Percentiles rank a stretch among this genome's conserved stretches.
Conservation (phyloP, 2,888 invertebrate genomes). For the Calliopum simillimum region DNA sequence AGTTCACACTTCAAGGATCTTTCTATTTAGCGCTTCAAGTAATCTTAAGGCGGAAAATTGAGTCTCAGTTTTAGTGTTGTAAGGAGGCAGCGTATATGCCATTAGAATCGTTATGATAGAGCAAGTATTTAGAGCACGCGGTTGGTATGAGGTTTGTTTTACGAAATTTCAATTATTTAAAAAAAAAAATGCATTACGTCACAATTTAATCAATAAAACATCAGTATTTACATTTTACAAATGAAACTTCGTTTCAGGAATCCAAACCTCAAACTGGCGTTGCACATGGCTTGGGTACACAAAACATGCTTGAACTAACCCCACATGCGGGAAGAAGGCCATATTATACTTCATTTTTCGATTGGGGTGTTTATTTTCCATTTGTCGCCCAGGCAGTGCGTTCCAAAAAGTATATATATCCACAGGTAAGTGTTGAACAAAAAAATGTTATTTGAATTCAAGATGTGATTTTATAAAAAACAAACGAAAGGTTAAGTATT, state of each 20-base stretch:
- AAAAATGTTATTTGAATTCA: constrained; percentile 59
- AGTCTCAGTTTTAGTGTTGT: too few relatives aligned
- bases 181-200: constrained; percentile 31
- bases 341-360: constrained; percentile 69
- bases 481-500: too few relatives aligned
- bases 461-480: too few relatives aligned
- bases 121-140: constrained; percentile 59
- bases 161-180: neutral
- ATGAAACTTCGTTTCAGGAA: constrained; percentile 51
- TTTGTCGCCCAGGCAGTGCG: constrained; percentile 76
- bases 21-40: too few relatives aligned
- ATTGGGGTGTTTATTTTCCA: constrained; percentile 72
- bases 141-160: constrained; percentile 65
- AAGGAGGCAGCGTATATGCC: neutral
- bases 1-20: too few relatives aligned
- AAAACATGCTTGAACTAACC: constrained; percentile 70
- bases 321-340: constrained; percentile 72
- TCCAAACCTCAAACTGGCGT: constrained; percentile 57
- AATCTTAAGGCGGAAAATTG: too few relatives aligned
- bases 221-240: constrained; percentile 18
- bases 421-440: constrained; percentile 70
- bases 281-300: constrained; percentile 67
- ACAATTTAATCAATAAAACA: constrained; percentile 26
- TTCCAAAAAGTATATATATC: constrained; percentile 76
- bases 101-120: constrained; percentile 44